A percentile compares a stretch with the other conserved stretches of the same genome.
These are phyloP conservation scores for Bos javanicus DNA, from an alignment of 2,113 vertebrate genomes.

Conservation along the genomic window DNA sequence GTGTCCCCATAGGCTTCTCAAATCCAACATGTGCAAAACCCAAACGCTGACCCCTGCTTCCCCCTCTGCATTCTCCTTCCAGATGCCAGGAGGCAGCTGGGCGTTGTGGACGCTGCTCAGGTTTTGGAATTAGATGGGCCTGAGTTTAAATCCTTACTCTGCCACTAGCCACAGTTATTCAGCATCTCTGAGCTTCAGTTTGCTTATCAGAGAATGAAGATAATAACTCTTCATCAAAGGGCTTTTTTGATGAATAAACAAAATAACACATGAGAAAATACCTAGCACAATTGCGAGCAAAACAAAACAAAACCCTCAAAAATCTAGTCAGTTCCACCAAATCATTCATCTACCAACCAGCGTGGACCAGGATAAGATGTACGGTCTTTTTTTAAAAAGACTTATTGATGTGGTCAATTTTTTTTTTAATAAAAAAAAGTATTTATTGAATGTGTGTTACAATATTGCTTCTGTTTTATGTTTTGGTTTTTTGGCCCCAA, in stretches of 20 bases:
- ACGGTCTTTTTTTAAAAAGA: not conserved
- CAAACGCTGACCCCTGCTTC: fast-evolving
- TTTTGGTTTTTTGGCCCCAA: not conserved
- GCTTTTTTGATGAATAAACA: not conserved
- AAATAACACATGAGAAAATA: not conserved
- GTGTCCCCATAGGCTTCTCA: not conserved
- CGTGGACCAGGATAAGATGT: not conserved
- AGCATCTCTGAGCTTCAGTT: not conserved
- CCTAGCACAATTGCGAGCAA: not conserved
- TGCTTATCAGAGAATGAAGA: not conserved
- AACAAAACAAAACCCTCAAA: not conserved
- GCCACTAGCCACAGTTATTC: not conserved
- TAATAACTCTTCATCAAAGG: not conserved
- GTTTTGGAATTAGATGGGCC: not conserved
- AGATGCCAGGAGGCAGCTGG: not conserved
- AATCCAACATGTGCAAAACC: not conserved
- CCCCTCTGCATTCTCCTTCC: not conserved
- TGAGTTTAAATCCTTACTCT: not conserved
- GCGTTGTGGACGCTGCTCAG: not conserved
- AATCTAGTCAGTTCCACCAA: not conserved
- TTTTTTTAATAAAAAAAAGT: not conserved
- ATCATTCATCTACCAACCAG: not conserved
- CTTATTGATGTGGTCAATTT: not conserved
- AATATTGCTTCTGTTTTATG: not conserved
- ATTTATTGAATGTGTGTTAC: not conserved